Evolutionary conservation across 1,140 invertebrate species (phyloP).

Genomic region (Neodiprion fabricii): DNA sequence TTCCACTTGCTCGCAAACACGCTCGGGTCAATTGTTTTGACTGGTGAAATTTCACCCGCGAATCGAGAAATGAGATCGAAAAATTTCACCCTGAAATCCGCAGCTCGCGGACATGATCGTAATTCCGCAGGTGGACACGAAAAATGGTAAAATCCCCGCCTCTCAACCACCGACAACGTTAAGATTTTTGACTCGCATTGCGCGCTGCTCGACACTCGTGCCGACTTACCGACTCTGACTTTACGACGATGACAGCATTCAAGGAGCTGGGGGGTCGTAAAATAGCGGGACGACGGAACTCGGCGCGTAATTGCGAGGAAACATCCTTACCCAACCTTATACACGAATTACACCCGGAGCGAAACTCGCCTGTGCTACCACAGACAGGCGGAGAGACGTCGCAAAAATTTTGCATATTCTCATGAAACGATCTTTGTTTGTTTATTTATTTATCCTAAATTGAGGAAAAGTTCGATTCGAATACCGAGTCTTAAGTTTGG

Average conservation of each 20-base stretch:
- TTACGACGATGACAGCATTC: slow-evolving; percentile 2
- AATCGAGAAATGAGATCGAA: neutral
- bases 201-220: neutral
- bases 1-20: too few species aligned
- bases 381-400: too few species aligned
- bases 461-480: too few species aligned
- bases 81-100: neutral
- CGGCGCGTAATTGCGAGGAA: neutral
- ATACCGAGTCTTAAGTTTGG: too few species aligned
- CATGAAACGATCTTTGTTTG: too few species aligned
- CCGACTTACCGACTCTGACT: neutral
- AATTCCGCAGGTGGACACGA: neutral
- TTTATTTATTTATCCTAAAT: too few species aligned
- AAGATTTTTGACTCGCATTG: neutral
- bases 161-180: neutral
- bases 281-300: neutral
- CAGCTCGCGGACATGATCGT: neutral
- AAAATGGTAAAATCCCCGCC: neutral
- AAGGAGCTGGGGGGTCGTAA: neutral
- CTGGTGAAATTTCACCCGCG: neutral
- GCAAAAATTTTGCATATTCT: too few species aligned
- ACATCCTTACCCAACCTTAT: neutral
- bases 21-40: neutral
- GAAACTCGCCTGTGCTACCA: too few species aligned
- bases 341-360: too few species aligned